Percentiles rank a stretch among this genome's conserved stretches.
These are phyloP conservation scores for Mesoligia furuncula DNA, from an alignment of 2,888 invertebrate species.

Conservation along the genomic window DNA sequence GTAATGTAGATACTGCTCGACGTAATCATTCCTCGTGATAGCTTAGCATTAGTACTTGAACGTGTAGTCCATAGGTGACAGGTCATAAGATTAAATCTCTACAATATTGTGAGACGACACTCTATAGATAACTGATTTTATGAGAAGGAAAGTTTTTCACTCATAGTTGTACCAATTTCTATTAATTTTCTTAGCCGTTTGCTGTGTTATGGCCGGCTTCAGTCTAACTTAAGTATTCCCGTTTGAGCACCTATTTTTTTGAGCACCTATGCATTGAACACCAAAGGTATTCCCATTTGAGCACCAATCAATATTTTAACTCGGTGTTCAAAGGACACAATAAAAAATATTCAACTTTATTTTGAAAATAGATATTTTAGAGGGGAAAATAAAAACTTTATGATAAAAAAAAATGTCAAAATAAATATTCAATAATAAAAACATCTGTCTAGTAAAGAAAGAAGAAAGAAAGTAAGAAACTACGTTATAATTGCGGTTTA, in stretches of 20 bases:
- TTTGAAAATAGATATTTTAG: too few species aligned
- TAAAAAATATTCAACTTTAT: too few species aligned
- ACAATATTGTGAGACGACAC: constrained; percentile 1
- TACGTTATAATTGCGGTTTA: too few species aligned
- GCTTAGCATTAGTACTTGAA: background rate
- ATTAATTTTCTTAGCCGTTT: background rate
- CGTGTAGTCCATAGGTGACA: background rate
- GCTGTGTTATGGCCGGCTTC: background rate
- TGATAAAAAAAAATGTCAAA: background rate
- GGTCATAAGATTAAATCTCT: background rate
- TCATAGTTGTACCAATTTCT: background rate
- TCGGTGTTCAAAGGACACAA: too few species aligned
- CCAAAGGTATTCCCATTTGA: too few species aligned
- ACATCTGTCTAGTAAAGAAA: background rate
- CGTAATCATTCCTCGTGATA: background rate
- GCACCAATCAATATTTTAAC: too few species aligned
- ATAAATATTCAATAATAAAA: background rate
- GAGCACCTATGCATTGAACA: too few species aligned
- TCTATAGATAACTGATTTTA: constrained; percentile 2
- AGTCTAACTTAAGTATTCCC: background rate
- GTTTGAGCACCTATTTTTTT: too few species aligned
- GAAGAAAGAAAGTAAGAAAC: too few species aligned
- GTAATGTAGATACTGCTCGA: background rate
- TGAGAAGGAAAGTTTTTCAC: background rate
- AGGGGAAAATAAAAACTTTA: too few species aligned